Evolutionary conservation across 2,888 invertebrate species (phyloP), one percentile per base, ranked within the genome.

Genomic region (Dasysyrphus tricinctus): DNA sequence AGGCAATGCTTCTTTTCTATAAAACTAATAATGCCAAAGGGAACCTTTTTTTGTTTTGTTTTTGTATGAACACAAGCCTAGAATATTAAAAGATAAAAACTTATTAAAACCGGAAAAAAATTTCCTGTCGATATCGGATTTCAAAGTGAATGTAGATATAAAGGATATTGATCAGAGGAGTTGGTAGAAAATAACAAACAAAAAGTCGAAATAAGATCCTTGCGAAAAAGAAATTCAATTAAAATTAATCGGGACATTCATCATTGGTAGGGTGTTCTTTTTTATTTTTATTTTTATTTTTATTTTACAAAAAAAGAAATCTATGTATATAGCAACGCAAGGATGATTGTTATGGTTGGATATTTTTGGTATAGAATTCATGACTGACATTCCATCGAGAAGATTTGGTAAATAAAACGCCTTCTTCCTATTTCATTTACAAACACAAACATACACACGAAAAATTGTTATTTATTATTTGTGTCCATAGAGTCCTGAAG

Each of bases 181-280:
- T 39, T 39, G 12, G 9, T 37, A 42, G 14, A 47, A 7, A 9
- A 37, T 8, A 47, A 37, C 5, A 19, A 9, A 7, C 24, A 37
- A 39, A 7, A n/a, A 19, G 9, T 44, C 42, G 49, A 19, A 44
- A 24, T 34, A 67, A 67, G 49, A 77, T 65, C 19, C 76, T 47
- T 57, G 16, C 19, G 34, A 12, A 76, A 39, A 73, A 54, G 54
- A 75, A 80, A 77, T 76, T 84, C 76, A 85, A 85, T 85, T 80
- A 73, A 85, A 85, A 77, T 80, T 80, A 59, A 80, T 80, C 80
- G 76, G 44, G 34, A 57, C 37, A 73, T 73, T 67, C 67, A 75
- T 63, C 67, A 74, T 65, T 7, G 39, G 14, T 32, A 47, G 7
- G 16, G 29, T 11, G 12, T 59, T 19, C 0, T 39, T 14, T 44